Percentiles rank a stretch among this genome's conserved stretches.
Conservation (phyloP, 2,888 invertebrate species). For the Spodoptera picta region DNA sequence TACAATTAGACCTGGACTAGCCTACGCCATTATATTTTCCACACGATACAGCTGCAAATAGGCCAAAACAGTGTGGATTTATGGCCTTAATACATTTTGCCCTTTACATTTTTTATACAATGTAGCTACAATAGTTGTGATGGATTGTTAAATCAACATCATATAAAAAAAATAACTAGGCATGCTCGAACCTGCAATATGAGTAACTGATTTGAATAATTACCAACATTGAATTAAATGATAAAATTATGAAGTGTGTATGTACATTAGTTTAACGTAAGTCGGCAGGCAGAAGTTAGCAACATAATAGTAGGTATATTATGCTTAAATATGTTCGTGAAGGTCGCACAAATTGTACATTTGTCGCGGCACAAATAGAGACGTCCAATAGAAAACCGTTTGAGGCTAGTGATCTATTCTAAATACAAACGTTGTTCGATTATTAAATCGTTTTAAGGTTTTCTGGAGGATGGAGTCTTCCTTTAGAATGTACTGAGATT, state of each 20-base stretch:
- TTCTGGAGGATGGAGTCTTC: too few relatives aligned
- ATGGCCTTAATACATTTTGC: constrained; percentile 14
- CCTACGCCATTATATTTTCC: constrained; percentile 26
- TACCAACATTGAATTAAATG: constrained; percentile 5
- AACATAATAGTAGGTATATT: constrained; percentile 39
- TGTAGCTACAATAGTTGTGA: too few relatives aligned
- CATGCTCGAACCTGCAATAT: constrained; percentile 7
- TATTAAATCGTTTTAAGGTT: too few relatives aligned
- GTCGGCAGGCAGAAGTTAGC: constrained; percentile 42
- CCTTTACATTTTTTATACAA: too few relatives aligned
- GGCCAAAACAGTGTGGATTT: constrained; percentile 4
- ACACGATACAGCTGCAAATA: constrained; percentile 10
- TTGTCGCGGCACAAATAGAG: constrained; percentile 45
- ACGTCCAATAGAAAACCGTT: constrained; percentile 56
- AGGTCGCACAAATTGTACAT: constrained; percentile 65
- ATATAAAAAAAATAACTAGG: not conserved
- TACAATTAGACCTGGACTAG: constrained; percentile 44
- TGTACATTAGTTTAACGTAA: constrained; percentile 11
- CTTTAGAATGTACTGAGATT: too few relatives aligned
- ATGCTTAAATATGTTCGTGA: constrained; percentile 56
- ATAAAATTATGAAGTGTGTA: constrained; percentile 6
- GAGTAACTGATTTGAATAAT: constrained; percentile 12
- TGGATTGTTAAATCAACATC: too few relatives aligned
- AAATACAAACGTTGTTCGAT: constrained; percentile 40
- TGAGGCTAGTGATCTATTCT: constrained; percentile 55